A percentile compares a stretch with the other conserved stretches of the same genome.
phyloP scores from a whole-genome alignment of 2,888 invertebrate species.

The Alviniconcha strummeri region DNA sequence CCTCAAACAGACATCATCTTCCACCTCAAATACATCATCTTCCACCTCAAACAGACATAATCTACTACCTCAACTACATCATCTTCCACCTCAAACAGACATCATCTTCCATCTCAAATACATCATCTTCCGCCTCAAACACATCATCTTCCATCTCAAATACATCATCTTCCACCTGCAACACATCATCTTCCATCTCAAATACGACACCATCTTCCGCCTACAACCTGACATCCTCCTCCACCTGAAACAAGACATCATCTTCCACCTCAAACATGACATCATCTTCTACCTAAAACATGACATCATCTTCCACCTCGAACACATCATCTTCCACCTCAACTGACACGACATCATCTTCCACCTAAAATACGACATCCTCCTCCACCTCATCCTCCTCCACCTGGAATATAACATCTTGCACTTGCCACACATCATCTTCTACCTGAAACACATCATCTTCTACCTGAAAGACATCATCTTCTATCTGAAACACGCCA shows the following conservation, averaged over 20 bases:
- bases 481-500: too few species aligned
- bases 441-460: constrained; percentile 84
- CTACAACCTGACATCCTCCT: constrained; percentile 74
- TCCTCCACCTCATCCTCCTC: constrained; percentile 67
- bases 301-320: constrained; percentile 84
- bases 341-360: constrained; percentile 93
- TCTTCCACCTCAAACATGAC: neutral
- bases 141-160: too few species aligned
- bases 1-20: too few species aligned
- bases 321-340: neutral
- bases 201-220: constrained; percentile 64
- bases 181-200: neutral
- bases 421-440: constrained; percentile 75
- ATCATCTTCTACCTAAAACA: neutral
- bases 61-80: neutral
- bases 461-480: too few species aligned
- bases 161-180: constrained; percentile 84
- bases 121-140: neutral
- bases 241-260: neutral
- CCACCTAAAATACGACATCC: constrained; percentile 76
- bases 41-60: too few species aligned
- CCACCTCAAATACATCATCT: too few species aligned
- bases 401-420: neutral
- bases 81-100: neutral
- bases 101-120: neutral